Base-by-base conservation (phyloP, 2,113 vertebrate species). In the Cyprinodon tularosa region DNA sequence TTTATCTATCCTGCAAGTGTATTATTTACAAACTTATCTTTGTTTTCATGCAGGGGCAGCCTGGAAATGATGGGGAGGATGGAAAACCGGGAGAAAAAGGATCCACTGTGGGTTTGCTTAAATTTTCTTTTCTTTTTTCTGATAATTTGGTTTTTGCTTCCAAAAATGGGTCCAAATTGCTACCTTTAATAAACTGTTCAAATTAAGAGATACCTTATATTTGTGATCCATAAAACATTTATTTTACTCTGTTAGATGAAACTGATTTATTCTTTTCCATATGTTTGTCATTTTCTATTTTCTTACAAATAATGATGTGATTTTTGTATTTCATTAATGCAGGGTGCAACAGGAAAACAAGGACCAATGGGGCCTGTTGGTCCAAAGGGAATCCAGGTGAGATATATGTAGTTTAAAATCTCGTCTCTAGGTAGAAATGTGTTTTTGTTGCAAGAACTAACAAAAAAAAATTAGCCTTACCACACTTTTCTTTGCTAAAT, bases 261-360 rank as follows among this genome's bases (percentile, higher is more conserved):
- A 57, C 6, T 6, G 50, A 57, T 20, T 57, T 7, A 57, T 57
- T 57, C 2, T 57, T 7, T 57, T 57, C 6, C 50, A 57, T n/a
- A 57, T 20, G 9, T 9, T n/a, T 57, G 17, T 20, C n/a, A 20
- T 57, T 3, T 57, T 14, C 8, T 57, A 4, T 53, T 57, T 57
- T 57, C 9, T 3, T 57, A n/a, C n/a, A 15, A 20, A 8, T 57
- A n/a, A 57, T 3, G 13, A 2, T 20, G 36, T 4, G 1, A 15
- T 62, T 1, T 60, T 2, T 71, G 15, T 57, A 20, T 74, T 66
- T 66, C 9, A 9, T 15, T 29, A 67, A 62, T 71, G 12, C 69
- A 96, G 95, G 95, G 95, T 63, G 92, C 88, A 64, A 61, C 89
- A 22, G 95, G 95, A 76, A 95, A 94, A 85, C 92, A 92, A 73